These are phyloP conservation scores for Lates japonicus DNA, from an alignment of 2,797 vertebrate species.

Conservation along the genomic window DNA sequence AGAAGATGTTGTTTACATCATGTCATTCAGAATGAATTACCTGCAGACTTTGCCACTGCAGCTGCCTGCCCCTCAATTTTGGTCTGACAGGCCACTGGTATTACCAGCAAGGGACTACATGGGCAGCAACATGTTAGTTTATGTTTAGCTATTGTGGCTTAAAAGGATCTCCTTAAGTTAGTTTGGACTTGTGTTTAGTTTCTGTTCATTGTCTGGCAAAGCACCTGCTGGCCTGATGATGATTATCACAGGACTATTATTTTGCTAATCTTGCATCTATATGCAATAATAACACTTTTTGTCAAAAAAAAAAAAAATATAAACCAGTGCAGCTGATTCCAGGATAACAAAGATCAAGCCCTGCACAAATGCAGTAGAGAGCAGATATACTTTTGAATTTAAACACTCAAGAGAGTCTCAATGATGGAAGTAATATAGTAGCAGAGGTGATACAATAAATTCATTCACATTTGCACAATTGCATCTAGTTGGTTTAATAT, in stretches of 20 bases:
- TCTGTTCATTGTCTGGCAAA: slow-evolving; percentile 18
- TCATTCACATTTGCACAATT: not conserved
- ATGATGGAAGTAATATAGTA: not conserved
- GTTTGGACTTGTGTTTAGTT: not conserved
- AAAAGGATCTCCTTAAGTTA: slow-evolving; percentile 33
- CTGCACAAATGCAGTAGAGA: slow-evolving; percentile 1
- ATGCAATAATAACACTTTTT: slow-evolving; percentile 7
- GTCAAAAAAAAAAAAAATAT: not conserved
- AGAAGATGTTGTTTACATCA: slow-evolving; percentile 1
- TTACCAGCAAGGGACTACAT: not conserved
- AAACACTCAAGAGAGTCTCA: not conserved
- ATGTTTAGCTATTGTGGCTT: slow-evolving; percentile 22
- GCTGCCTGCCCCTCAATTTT: not conserved
- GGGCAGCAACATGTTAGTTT: slow-evolving; percentile 1
- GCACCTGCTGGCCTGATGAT: slow-evolving; percentile 11
- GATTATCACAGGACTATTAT: not conserved
- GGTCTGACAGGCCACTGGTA: slow-evolving; percentile 5
- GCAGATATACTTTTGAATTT: not conserved
- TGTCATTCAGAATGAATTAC: slow-evolving; percentile 11
- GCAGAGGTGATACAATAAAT: slow-evolving; percentile 5
- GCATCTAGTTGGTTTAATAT: not conserved
- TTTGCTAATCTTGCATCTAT: not conserved
- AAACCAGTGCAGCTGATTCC: slow-evolving; percentile 2
- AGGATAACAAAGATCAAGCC: not conserved
- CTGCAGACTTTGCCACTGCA: not conserved